Evolutionary conservation across 2,113 vertebrate genomes (phyloP).

Genomic region (Phaethon lepturus): DNA sequence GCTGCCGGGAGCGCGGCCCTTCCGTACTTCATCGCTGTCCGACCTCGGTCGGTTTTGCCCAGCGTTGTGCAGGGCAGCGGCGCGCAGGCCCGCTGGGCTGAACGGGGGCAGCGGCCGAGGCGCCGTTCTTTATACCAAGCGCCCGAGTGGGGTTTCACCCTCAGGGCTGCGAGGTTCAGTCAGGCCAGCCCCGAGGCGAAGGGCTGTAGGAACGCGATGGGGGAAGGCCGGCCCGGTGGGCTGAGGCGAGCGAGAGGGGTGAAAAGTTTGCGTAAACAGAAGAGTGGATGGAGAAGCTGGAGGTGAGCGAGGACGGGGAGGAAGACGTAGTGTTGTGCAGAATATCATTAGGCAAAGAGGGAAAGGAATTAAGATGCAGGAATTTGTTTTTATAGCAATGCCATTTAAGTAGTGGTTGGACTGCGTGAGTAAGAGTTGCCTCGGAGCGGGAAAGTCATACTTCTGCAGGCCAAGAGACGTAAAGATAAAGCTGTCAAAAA

Average conservation of each 20-base stretch:
- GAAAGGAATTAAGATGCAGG: neutral
- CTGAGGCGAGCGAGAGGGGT: fast-evolving
- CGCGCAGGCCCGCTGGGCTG: neutral
- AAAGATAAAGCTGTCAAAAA: neutral
- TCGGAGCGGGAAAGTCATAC: neutral
- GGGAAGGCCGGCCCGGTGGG: neutral
- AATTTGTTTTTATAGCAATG: neutral
- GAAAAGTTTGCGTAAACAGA: fast-evolving
- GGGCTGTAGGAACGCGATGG: too few relatives aligned
- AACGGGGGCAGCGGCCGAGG: neutral
- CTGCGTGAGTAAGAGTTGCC: neutral
- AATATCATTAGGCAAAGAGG: neutral
- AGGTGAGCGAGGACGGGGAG: neutral
- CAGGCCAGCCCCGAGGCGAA: fast-evolving
- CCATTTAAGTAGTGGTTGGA: neutral
- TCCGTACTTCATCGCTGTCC: too few relatives aligned
- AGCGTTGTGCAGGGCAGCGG: neutral
- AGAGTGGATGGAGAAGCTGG: neutral
- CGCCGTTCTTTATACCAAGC: neutral
- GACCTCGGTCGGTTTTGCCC: neutral
- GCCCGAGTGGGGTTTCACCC: neutral
- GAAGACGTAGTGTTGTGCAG: neutral
- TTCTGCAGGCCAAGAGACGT: neutral
- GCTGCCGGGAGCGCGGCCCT: neutral
- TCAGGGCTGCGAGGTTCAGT: neutral